A percentile compares a stretch with the other conserved stretches of the same genome.
Conservation (phyloP, 1,140 invertebrate species). For the Drosophila malerkotliana region DNA sequence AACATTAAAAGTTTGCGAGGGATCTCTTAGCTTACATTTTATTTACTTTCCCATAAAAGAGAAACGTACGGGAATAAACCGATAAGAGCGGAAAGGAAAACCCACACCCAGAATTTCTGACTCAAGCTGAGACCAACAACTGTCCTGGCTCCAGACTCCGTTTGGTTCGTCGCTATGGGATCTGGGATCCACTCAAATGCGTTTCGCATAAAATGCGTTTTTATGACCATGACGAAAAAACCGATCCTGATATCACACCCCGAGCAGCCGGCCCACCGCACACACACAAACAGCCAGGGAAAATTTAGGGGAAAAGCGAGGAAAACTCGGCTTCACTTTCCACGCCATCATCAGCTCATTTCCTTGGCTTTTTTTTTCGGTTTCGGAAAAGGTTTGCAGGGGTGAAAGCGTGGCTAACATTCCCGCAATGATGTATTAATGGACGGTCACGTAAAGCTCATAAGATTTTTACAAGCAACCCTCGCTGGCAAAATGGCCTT, state of each 20-base stretch:
- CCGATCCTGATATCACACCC: slow-evolving; percentile 54
- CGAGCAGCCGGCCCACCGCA: slow-evolving; percentile 3
- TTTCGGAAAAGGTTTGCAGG: slow-evolving; percentile 14
- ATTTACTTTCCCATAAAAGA: slow-evolving; percentile 79
- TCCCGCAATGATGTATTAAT: slow-evolving; percentile 77
- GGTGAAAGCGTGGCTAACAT: slow-evolving; percentile 38
- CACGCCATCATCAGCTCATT: slow-evolving; percentile 47
- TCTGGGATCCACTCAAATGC: slow-evolving; percentile 71
- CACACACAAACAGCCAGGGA: not conserved
- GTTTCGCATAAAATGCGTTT: slow-evolving; percentile 81
- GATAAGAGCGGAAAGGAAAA: slow-evolving; percentile 27
- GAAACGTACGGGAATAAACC: slow-evolving; percentile 50
- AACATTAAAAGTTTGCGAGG: slow-evolving; percentile 77
- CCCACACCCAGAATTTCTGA: slow-evolving; percentile 14
- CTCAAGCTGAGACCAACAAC: slow-evolving; percentile 10
- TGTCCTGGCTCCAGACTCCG: slow-evolving; percentile 38
- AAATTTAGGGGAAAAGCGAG: not conserved
- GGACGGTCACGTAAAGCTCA: slow-evolving; percentile 70
- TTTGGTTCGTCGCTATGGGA: not conserved
- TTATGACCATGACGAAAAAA: slow-evolving; percentile 76
- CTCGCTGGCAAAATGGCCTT: slow-evolving; percentile 55
- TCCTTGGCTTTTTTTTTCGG: slow-evolving; percentile 1
- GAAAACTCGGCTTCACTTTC: slow-evolving; percentile 32
- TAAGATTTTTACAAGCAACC: slow-evolving; percentile 77
- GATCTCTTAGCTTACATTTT: slow-evolving; percentile 62